Evolutionary conservation across 2,113 vertebrate species (phyloP).

Genomic region (Aegotheles bennettii): DNA sequence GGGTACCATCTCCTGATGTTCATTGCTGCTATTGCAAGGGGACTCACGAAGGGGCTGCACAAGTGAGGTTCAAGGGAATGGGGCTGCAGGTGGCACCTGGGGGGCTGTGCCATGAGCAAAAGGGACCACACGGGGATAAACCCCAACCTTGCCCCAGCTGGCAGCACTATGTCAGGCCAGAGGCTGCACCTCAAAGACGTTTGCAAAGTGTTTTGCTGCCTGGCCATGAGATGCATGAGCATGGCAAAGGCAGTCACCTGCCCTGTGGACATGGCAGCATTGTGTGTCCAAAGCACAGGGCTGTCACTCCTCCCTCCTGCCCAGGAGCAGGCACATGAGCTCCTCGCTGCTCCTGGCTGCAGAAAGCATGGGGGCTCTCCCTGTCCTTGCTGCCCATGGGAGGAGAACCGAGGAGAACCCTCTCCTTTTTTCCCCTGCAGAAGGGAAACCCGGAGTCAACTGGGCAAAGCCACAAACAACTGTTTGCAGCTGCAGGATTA

Average conservation of each 20-base stretch:
- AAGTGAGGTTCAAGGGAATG: neutral
- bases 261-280: neutral
- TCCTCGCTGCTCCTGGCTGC: neutral
- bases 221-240: neutral
- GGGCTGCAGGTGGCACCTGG: neutral
- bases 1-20: neutral
- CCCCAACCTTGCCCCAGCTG: neutral
- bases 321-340: neutral
- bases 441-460: conserved; percentile 44
- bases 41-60: neutral
- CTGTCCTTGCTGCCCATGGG: neutral
- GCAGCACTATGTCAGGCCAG: neutral
- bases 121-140: neutral
- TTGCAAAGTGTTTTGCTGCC: neutral
- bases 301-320: neutral
- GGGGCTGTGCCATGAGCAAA: neutral
- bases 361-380: neutral
- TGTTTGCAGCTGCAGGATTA: conserved; percentile 49
- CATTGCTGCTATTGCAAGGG: neutral
- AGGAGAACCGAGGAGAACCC: neutral
- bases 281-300: no score
- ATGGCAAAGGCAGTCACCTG: neutral
- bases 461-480: conserved; percentile 44
- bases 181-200: rapidly evolving
- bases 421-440: conserved; percentile 41